Evolutionary conservation across 2,888 invertebrate genomes (phyloP).

Genomic region (Agrochola macilenta): DNA sequence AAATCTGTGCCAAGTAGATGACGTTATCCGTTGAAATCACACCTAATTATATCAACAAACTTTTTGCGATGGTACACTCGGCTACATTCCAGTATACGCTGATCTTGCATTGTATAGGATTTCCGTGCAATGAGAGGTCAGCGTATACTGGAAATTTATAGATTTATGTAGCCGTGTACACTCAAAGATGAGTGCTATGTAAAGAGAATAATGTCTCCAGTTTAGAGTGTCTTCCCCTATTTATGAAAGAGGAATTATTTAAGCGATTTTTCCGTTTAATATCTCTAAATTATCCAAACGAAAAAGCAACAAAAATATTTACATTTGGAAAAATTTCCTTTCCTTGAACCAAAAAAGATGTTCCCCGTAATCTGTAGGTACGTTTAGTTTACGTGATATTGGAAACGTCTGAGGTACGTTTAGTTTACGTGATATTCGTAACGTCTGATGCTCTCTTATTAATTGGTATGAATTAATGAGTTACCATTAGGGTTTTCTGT

Average conservation of each 20-base stretch:
- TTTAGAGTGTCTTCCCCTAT: not conserved
- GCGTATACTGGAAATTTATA: too few relatives aligned
- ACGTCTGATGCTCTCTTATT: not conserved
- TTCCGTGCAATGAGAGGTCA: too few relatives aligned
- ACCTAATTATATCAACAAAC: constrained; percentile 17
- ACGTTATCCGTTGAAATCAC: constrained; percentile 36
- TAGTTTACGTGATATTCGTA: not conserved
- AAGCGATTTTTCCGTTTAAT: not conserved
- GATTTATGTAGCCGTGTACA: not conserved
- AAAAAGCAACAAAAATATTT: too few relatives aligned
- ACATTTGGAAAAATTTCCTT: not conserved
- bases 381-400: not conserved
- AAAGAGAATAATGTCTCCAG: not conserved
- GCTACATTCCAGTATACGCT: too few relatives aligned
- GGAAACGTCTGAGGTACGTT: not conserved
- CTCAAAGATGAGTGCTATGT: not conserved
- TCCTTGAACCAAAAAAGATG: not conserved
- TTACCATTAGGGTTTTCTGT: constrained; percentile 42
- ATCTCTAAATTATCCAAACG: not conserved
- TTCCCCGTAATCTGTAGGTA: constrained; percentile 5
- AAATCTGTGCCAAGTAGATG: constrained; percentile 37
- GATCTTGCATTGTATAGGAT: too few relatives aligned
- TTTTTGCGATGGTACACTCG: not conserved
- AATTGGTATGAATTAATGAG: constrained; percentile 15
- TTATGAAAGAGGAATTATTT: not conserved